Evolutionary conservation across 2,797 vertebrate genomes (phyloP).

Genomic region (Cephalopachus bancanus): DNA sequence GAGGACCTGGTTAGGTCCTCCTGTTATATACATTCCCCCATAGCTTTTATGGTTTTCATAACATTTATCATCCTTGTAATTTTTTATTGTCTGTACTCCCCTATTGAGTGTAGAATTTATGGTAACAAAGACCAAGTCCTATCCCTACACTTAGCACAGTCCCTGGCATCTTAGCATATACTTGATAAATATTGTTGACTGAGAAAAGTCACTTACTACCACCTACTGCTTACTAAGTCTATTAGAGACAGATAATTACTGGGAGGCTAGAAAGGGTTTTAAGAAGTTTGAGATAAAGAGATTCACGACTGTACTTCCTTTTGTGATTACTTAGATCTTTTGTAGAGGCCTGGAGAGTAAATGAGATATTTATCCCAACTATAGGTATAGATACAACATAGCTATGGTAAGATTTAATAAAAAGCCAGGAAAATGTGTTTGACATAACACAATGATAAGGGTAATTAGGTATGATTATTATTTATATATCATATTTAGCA

Average conservation of each 20-base stretch:
- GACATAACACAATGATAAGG: neutral
- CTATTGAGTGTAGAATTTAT: neutral
- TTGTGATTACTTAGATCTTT: neutral
- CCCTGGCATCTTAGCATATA: neutral
- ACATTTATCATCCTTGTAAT: neutral
- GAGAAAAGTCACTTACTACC: neutral
- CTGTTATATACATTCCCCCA: neutral
- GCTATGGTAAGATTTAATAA: neutral
- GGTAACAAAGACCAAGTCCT: neutral
- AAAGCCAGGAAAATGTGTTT: constrained; percentile 21
- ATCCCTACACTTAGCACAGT: neutral
- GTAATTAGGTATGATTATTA: constrained; percentile 1
- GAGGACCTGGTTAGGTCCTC: neutral
- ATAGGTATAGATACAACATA: neutral
- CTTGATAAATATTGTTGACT: neutral
- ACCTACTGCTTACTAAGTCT: neutral
- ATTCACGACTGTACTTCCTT: neutral
- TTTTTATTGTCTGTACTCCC: neutral
- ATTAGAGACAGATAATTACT: neutral
- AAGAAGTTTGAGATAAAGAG: constrained; percentile 15
- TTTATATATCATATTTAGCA: neutral
- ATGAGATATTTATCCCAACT: neutral
- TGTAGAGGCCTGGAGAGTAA: neutral
- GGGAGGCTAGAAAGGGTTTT: neutral
- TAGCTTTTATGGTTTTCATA: neutral